Percentiles rank a stretch among this genome's conserved stretches.
phyloP scores from a whole-genome alignment of 2,888 invertebrate genomes.

The Heliconius hortense region DNA sequence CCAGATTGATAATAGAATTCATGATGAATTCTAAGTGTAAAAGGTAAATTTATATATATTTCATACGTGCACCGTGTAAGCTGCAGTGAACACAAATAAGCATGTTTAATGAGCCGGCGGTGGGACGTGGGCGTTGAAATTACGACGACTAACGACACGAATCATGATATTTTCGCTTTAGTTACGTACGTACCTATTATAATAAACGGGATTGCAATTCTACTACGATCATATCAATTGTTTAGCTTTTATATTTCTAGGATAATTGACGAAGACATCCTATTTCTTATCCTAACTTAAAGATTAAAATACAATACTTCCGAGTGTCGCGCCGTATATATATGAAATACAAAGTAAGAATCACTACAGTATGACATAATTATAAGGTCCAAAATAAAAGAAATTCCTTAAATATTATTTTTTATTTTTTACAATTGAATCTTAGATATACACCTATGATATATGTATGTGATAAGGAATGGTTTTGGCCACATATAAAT shows the following conservation, averaged over 20 bases:
- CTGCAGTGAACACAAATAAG: conserved; percentile 47
- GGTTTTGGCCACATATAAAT: background rate
- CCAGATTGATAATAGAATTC: conserved; percentile 41
- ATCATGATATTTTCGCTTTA: conserved; percentile 34
- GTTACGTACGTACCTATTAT: conserved; percentile 23
- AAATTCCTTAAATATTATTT: conserved; percentile 12
- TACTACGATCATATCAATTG: background rate
- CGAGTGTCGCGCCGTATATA: background rate
- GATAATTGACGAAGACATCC: conserved; percentile 1
- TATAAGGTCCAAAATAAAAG: conserved; percentile 21
- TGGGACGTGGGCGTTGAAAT: conserved; percentile 44
- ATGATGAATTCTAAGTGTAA: conserved; percentile 39
- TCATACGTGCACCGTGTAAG: conserved; percentile 45
- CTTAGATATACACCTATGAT: background rate
- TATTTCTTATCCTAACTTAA: background rate
- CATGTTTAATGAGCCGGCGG: conserved; percentile 40
- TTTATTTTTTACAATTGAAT: conserved; percentile 6
- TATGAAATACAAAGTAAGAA: background rate
- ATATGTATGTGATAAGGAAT: background rate
- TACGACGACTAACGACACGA: conserved; percentile 35
- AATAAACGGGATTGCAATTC: background rate
- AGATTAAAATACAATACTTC: background rate
- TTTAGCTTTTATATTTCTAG: background rate
- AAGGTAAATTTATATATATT: conserved; percentile 34
- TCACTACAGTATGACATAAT: background rate